A percentile compares a stretch with the other conserved stretches of the same genome.
phyloP scores from a whole-genome alignment of 2,888 invertebrate species.

The Drosophila mimetica region DNA sequence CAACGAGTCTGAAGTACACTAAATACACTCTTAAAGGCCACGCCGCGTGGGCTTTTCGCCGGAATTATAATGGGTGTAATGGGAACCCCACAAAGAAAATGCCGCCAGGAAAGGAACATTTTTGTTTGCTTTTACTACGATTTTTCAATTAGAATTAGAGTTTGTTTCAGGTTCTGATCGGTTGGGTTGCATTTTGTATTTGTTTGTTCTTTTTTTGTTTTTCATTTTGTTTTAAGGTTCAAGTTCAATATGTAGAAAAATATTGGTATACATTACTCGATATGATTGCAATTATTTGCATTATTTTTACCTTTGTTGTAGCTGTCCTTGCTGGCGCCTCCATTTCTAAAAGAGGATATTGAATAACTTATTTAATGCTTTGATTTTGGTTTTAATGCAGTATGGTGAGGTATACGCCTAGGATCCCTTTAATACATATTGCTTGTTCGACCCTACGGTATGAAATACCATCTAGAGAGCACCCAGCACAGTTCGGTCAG shows the following conservation, averaged over 20 bases:
- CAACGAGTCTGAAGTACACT: constrained; percentile 17
- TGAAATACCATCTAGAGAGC: background rate
- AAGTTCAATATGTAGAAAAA: constrained; percentile 72
- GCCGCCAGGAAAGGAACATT: constrained; percentile 2
- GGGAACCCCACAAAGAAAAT: constrained; percentile 16
- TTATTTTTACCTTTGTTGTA: constrained; percentile 95
- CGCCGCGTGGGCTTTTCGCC: too few relatives aligned
- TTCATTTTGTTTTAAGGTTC: constrained; percentile 46
- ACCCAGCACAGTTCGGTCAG: constrained; percentile 22
- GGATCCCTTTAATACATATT: constrained; percentile 22
- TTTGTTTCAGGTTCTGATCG: constrained; percentile 20
- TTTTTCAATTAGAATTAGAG: constrained; percentile 8
- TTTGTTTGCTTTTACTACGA: constrained; percentile 2
- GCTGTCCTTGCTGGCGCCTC: constrained; percentile 97
- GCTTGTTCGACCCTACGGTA: background rate
- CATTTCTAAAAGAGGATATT: constrained; percentile 88
- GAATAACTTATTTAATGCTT: constrained; percentile 83
- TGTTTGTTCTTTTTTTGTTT: constrained; percentile 7
- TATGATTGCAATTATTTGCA: constrained; percentile 82
- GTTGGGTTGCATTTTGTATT: constrained; percentile 11
- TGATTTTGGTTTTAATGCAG: constrained; percentile 70
- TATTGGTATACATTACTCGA: constrained; percentile 83
- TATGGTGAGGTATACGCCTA: constrained; percentile 46
- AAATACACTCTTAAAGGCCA: constrained; percentile 2
- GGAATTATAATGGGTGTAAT: constrained; percentile 6